Evolutionary conservation across 2,113 vertebrate genomes (phyloP), one percentile per base, ranked within the genome.

Genomic region (Calonectris borealis): DNA sequence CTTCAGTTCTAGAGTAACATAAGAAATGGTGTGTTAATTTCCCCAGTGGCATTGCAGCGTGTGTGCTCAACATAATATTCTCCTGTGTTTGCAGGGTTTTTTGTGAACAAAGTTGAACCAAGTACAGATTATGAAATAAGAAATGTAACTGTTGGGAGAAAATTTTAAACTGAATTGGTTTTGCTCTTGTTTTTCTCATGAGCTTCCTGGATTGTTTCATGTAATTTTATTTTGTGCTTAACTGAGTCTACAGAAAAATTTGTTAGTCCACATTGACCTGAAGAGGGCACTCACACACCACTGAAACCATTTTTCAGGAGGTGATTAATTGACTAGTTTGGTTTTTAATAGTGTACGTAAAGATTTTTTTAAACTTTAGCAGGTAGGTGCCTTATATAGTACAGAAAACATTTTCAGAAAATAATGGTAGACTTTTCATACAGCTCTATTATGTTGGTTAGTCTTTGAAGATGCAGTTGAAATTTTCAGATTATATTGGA

Each of bases 261-360:
- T 66, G 21, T 46, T 97, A 51, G 12, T 75, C 11, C 18, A 19
- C 16, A 13, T 25, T 96, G 83, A 48, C 94, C 98, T 90, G 91
- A 75, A 97, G 98, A 97, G 97, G 98, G 98, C 96, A 62, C n/a
- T 44, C 55, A 46, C 20, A 78, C 42, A 65, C 34, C 72, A 70
- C 68, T 81, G 65, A 86, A 93, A 83, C 17, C 0, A 0, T 27
- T 7, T 77, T 96, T 94, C 60, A 78, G 93, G 51, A 13, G 6
- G 24, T 68, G 68, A 44, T 86, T 20, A 62, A 20, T 70, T 71
- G 60, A 19, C 25, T 90, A 27, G 52, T 77, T 93, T 57, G 19
- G 2, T 16, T 79, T 88, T 62, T 76, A 72, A 24, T 72, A 44
- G 29, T 82, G 3, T 48, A 38, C 65, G 22, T 76, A 61, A 80